A percentile compares a stretch with the other conserved stretches of the same genome.
phyloP scores from a whole-genome alignment of 2,888 invertebrate genomes.

The Augiades crinisus region DNA sequence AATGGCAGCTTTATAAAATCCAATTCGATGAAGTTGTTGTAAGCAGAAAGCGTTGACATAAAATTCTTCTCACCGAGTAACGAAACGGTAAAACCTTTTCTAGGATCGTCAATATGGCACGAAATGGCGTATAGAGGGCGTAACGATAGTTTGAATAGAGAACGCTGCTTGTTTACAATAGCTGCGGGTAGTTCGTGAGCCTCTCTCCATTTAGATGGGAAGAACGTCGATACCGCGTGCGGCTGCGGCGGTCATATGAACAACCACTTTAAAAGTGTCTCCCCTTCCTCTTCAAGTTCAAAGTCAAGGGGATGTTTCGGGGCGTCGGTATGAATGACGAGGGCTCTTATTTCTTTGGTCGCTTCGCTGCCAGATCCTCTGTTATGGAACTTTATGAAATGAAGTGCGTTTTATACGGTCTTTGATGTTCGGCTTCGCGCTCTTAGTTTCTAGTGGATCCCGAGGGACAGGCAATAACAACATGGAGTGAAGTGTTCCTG shows the following conservation, averaged over 20 bases:
- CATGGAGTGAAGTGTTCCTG: constrained; percentile 56
- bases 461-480: constrained; percentile 65
- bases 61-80: constrained; percentile 47
- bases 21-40: constrained; percentile 45
- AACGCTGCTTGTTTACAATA: constrained; percentile 75
- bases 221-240: constrained; percentile 65
- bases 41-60: constrained; percentile 44
- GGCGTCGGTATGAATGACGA: constrained; percentile 45
- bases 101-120: constrained; percentile 59
- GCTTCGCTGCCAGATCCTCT: constrained; percentile 54
- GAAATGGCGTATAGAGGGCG: constrained; percentile 62
- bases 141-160: constrained; percentile 73
- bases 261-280: constrained; percentile 51
- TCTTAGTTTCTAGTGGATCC: constrained; percentile 65
- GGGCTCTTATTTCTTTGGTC: constrained; percentile 53
- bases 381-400: constrained; percentile 72
- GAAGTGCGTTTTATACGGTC: constrained; percentile 73
- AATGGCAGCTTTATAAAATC: no score
- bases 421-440: constrained; percentile 74
- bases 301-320: constrained; percentile 33
- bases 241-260: constrained; percentile 56
- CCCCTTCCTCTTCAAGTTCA: constrained; percentile 37
- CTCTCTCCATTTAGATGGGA: constrained; percentile 73
- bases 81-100: constrained; percentile 57
- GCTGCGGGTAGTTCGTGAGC: constrained; percentile 76